Base-by-base conservation (phyloP, 2,797 vertebrate species). In the Rhinichthys osculus region DNA sequence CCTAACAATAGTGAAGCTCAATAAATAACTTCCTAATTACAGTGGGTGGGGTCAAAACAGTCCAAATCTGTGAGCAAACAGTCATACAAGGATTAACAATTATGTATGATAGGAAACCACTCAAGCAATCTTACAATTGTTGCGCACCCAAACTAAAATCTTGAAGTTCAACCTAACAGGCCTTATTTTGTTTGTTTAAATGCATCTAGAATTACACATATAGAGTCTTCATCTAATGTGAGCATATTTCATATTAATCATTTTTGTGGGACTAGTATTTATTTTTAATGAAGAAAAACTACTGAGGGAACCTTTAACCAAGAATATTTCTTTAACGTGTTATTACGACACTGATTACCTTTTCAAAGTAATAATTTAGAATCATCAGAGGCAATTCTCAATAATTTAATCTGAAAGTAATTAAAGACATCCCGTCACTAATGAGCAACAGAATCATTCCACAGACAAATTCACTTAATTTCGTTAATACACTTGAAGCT, bases 1-100 rank as follows among this genome's bases (percentile, higher is more conserved):
- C 71, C 78, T 16, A 78, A 72, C 81, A 87, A 87, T 81, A 78
- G 81, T 78, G 69, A 69, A 69, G 67, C 33, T 35, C 79, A 85
- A 73, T 82, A 85, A 82, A 82, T 82, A 78, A 76, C 81, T 44
- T 64, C 71, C 42, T 74, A 52, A 67, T 77, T 77, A 77, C 42
- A 54, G 9, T 52, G 59, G 42, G 82, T 27, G 44, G 59, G 47
- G 59, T 69, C 82, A 54, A 21, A 35, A 54, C 73, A 27, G 44
- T 78, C 7, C 38, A 78, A 78, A 78, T 64, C 54, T 64, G 57
- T 30, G 14, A 42, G 16, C 38, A 30, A 64, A 64, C 64, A 64
- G 16, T 30, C 77, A 62, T 30, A 19, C 23, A 78, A 59, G 7
- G 4, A 42, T 23, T 14, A 30, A 16, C 23, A 42, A 44, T 42